These are phyloP conservation scores for Cyrtonyx montezumae DNA, from an alignment of 2,113 vertebrate species.

Conservation along the genomic window DNA sequence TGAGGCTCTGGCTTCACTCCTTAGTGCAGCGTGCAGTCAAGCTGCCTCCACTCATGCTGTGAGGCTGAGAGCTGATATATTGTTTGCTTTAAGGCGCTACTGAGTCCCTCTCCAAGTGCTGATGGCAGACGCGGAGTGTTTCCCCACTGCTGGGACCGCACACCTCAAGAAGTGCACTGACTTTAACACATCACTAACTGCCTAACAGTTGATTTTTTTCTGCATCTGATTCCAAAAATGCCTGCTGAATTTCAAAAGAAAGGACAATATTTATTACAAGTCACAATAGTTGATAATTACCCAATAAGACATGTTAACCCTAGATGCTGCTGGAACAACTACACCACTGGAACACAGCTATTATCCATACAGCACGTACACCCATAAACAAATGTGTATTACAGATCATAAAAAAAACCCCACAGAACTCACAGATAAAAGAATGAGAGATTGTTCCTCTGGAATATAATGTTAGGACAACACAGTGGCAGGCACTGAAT, in stretches of 20 bases:
- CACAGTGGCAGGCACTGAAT: not conserved
- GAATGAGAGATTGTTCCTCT: not conserved
- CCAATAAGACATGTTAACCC: not conserved
- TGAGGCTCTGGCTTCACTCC: not conserved
- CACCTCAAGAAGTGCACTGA: fast-evolving
- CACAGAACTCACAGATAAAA: not conserved
- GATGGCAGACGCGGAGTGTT: not conserved
- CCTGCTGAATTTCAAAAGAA: not conserved
- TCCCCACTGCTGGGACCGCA: fast-evolving
- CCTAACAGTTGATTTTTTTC: not conserved
- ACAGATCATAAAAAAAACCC: not conserved
- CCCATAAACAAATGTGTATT: not conserved
- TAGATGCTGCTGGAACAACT: not conserved
- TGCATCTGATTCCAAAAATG: not conserved
- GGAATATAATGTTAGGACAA: not conserved
- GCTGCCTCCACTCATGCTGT: not conserved
- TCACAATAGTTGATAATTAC: not conserved
- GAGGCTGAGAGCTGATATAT: not conserved
- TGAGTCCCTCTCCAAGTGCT: not conserved
- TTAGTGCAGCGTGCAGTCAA: no score
- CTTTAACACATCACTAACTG: not conserved
- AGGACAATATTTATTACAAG: not conserved
- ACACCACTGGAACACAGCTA: not conserved
- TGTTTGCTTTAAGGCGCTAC: not conserved
- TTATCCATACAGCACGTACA: fast-evolving